Evolutionary conservation across 2,797 vertebrate genomes (phyloP).

Genomic region (Fratercula arctica): DNA sequence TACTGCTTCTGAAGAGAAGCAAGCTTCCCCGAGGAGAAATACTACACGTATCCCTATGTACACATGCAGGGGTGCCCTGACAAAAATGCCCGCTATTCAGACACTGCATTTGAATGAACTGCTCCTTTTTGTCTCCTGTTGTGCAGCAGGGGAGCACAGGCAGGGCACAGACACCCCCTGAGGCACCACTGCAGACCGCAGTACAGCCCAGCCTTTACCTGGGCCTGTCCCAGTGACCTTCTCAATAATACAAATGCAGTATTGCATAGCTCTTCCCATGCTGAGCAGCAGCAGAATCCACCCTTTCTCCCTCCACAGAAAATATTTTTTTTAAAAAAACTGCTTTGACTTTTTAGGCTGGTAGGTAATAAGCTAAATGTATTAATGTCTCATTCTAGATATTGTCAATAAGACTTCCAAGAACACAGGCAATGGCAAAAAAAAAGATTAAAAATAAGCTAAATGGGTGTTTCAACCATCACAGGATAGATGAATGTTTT

Average conservation of each 20-base stretch:
- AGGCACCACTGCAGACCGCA: not conserved
- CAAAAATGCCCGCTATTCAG: not conserved
- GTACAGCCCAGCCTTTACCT: not conserved
- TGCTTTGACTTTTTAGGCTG: not conserved
- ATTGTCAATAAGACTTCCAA: not conserved
- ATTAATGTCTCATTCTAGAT: not conserved
- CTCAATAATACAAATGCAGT: not conserved
- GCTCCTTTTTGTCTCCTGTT: not conserved
- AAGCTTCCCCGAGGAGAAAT: not conserved
- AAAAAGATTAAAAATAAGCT: not conserved
- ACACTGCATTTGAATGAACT: not conserved
- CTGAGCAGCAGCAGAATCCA: not conserved
- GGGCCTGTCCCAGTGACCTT: not conserved
- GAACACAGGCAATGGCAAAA: not conserved
- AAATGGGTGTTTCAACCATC: not conserved
- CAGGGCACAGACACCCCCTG: not conserved
- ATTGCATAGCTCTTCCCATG: not conserved
- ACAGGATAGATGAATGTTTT: not conserved
- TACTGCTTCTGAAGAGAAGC: conserved; percentile 1
- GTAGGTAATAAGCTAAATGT: not conserved
- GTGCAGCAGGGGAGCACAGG: not conserved
- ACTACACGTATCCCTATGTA: not conserved
- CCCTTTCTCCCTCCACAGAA: not conserved
- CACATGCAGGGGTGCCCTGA: rapidly evolving
- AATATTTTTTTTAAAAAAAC: not conserved